Conservation (phyloP, 2,888 invertebrate species). For the Campopleginae sp. region DNA sequence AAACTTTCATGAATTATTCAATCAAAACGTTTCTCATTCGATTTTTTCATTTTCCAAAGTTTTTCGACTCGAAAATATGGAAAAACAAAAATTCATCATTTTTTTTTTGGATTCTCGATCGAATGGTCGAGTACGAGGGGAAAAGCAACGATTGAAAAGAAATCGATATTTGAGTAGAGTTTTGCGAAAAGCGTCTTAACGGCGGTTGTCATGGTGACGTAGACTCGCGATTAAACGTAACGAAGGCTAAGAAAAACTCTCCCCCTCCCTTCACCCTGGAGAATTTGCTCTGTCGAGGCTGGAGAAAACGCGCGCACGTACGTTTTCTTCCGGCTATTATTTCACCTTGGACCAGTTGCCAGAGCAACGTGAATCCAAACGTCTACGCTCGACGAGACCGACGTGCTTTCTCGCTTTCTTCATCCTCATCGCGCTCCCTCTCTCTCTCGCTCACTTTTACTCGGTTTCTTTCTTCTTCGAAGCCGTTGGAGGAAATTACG, state of each 20-base stretch:
- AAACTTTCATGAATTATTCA: conserved; percentile 7
- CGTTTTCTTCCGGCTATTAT: conserved; percentile 67
- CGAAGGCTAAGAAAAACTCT: conserved; percentile 58
- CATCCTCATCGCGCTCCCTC: conserved; percentile 47
- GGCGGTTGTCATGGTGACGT: conserved; percentile 76
- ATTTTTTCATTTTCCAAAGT: too few relatives aligned
- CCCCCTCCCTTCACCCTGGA: conserved; percentile 26
- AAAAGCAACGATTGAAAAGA: conserved; percentile 6
- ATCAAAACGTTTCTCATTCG: neutral
- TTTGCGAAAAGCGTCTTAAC: conserved; percentile 78
- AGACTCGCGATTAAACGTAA: conserved; percentile 48
- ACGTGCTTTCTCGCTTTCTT: conserved; percentile 38
- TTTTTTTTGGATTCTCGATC: neutral
- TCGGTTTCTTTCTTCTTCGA: conserved; percentile 51
- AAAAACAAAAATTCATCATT: neutral
- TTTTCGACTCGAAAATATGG: too few relatives aligned
- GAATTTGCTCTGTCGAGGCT: conserved; percentile 20
- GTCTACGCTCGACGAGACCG: conserved; percentile 43
- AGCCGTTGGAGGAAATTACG: conserved; percentile 65
- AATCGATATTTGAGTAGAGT: conserved; percentile 57
- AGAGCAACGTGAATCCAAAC: conserved; percentile 67
- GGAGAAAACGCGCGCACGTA: conserved; percentile 59
- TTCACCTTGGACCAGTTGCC: conserved; percentile 69
- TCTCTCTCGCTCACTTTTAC: conserved; percentile 36
- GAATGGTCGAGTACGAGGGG: neutral